Evolutionary conservation across 1,140 invertebrate species (phyloP).

Genomic region (Bombus sibiricus): DNA sequence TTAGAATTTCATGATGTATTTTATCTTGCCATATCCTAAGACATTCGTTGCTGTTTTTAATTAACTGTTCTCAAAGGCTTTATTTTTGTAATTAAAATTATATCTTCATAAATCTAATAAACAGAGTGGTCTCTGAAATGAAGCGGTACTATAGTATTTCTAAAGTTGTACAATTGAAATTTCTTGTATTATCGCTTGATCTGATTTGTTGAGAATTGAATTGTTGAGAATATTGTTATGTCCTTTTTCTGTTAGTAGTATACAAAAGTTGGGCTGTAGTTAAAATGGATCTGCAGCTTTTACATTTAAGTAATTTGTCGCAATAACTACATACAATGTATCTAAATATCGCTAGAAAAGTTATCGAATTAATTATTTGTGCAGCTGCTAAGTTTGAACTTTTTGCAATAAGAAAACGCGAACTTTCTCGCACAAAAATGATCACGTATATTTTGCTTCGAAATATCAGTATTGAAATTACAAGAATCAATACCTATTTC

Average conservation of each 20-base stretch:
- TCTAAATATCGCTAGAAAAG: not conserved
- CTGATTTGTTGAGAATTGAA: not conserved
- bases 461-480: slow-evolving; percentile 21
- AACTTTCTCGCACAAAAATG: not conserved
- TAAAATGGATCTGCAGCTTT: not conserved
- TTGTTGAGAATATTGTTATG: not conserved
- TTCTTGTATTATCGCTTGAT: not conserved
- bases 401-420: not conserved
- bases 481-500: slow-evolving; percentile 42
- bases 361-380: not conserved
- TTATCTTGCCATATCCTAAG: not conserved
- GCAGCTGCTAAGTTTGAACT: not conserved
- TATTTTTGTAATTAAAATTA: too few relatives aligned
- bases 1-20: not conserved
- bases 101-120: not conserved
- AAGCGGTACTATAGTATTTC: not conserved
- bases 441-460: not conserved
- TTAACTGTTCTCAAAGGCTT: not conserved
- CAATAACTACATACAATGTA: not conserved
- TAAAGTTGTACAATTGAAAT: not conserved
- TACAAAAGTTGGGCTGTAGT: not conserved
- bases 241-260: not conserved
- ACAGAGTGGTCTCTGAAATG: not conserved
- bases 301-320: not conserved
- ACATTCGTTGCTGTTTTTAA: not conserved